Base-by-base conservation (phyloP, 2,113 vertebrate genomes). In the Ardeotis arabs region DNA sequence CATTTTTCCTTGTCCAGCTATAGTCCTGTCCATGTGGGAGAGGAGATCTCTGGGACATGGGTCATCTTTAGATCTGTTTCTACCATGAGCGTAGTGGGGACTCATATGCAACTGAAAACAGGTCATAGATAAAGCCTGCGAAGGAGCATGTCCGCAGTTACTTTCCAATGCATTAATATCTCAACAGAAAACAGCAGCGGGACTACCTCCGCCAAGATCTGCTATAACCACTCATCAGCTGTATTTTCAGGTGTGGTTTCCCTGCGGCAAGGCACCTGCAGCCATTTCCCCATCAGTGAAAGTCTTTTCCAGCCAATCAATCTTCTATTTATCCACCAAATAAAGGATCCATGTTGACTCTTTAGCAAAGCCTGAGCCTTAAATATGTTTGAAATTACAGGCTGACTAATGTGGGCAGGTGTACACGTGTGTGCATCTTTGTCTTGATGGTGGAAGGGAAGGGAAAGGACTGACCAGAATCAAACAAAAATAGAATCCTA, bases 401-500 rank as follows among this genome's bases (percentile, higher is more conserved):
- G 49, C 27, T 88, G 90, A 75, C 44, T 90, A 56, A 29, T 4
- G 8, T 79, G 77, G 73, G 87, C 77, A 95, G 80, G 76, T 74
- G 63, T 62, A 63, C 80, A 74, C 0, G 0, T 58, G 59, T 84
- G 79, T 45, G 49, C 37, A 35, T 39, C 77, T 87, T 73, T 56
- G 29, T 84, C 62, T 89, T 4, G 4, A 27, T 62, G 45, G 23
- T 87, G 27, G 49, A 84, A 82, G 35, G 78, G 31, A 83, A 63
- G 21, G n/a, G 58, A 24, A 63, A 89, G 47, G 17, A 64, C 76
- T 95, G 73, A 75, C 31, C n/a, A 94, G 77, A 92, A 72, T 33
- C 58, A 84, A 93, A 87, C 50, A 89, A 79, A 97, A 95, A 87
- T 75, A 92, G 83, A 89, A 78, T 41, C 86, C 41, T 93, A 82